Conservation (phyloP, 2,113 vertebrate species). For the Dromas ardeola region DNA sequence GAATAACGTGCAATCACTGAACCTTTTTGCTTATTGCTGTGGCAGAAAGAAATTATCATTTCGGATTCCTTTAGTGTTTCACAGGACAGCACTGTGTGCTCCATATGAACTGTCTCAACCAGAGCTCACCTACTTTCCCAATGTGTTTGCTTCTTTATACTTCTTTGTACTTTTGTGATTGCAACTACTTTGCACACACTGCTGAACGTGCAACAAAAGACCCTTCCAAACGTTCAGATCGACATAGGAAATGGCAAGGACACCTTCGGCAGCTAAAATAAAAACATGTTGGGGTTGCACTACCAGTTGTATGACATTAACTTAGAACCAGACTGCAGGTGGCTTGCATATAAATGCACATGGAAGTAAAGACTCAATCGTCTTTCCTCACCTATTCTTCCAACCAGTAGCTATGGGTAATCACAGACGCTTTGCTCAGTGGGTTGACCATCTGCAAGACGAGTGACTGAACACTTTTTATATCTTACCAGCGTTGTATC, state of each 20-base stretch:
- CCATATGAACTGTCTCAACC: background rate
- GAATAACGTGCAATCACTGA: slow-evolving; percentile 5
- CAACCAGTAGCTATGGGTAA: background rate
- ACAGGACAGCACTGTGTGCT: background rate
- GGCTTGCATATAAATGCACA: background rate
- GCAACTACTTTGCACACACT: background rate
- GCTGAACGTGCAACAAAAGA: background rate
- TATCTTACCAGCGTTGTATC: background rate
- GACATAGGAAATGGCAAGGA: background rate
- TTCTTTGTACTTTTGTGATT: background rate
- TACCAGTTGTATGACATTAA: background rate
- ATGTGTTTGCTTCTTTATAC: background rate
- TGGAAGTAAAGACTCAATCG: accelerated
- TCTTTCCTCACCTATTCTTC: background rate
- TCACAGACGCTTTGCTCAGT: background rate
- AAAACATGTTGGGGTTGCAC: background rate
- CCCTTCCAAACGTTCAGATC: background rate
- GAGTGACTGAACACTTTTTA: background rate
- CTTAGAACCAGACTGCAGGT: background rate
- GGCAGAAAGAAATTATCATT: background rate
- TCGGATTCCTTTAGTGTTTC: background rate
- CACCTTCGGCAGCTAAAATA: background rate
- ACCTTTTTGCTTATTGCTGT: slow-evolving; percentile 15
- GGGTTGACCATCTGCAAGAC: background rate
- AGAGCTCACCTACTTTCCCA: background rate